Evolutionary conservation across 2,797 vertebrate genomes (phyloP), one percentile per base, ranked within the genome.

Genomic region (Mormyrus proboscirostris): DNA sequence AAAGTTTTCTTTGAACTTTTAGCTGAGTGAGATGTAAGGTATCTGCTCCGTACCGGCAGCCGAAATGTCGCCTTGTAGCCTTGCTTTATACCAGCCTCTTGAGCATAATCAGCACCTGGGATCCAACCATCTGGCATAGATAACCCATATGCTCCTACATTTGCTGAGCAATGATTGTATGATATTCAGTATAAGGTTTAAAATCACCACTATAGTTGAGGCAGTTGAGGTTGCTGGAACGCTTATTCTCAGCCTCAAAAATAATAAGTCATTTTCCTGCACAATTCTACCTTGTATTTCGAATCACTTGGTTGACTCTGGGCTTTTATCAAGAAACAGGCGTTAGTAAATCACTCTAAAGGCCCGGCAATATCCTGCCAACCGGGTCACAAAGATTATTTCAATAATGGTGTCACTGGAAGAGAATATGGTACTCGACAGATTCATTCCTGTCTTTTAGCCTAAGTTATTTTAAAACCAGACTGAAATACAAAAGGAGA

Each of bases 131-230:
- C 90, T 89, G 88, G 84, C 87, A 33, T 49, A 41, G 62, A 87
- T 89, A 65, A 89, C 87, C 90, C 84, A 87, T 89, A 65, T 89
- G 90, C 88, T 82, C 88, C 44, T 51, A 88, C 51, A 83, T 90
- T 89, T 89, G 84, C 62, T 85, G 87, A 90, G 88, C 88, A 90
- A 89, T 89, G 83, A 90, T 82, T 41, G 88, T 49, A 65, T 89
- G 90, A 89, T 90, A 69, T 62, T 73, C 29, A 38, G 90, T 59
- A 57, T 85, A 87, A 65, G 88, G 65, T 90, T 89, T 90, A 38
- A 88, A 87, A 87, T 86, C 88, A 25, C 22, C 5, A 29, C 82
- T 33, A 62, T 22, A 38, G 86, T 44, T 62, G 53, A 79, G 65
- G 53, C 49, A 57, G 22, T n/a, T 44, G 53, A 53, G 82, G 49